A percentile compares a stretch with the other conserved stretches of the same genome.
Evolutionary conservation across 92 coral and sea anemone genomes (phyloP).

Genomic region (Parazoanthus atlanticus): DNA sequence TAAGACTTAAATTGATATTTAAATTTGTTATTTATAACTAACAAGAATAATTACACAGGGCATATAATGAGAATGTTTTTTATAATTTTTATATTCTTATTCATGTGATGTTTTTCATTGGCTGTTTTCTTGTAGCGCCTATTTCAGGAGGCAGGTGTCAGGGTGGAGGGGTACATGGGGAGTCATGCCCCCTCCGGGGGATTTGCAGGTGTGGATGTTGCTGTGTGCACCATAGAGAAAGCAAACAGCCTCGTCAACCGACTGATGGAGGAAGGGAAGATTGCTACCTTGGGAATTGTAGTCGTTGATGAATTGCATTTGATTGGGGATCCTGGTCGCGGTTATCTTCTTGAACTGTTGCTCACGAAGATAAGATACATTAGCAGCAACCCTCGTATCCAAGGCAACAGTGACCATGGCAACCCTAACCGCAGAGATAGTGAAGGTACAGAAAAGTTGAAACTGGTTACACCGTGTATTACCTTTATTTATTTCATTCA

Average conservation of each 20-base stretch:
- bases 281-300: constrained; percentile 79
- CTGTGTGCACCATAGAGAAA: constrained; percentile 98
- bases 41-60: neutral
- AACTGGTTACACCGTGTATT: neutral
- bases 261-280: constrained; percentile 86
- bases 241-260: constrained; percentile 95
- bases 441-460: constrained; percentile 5
- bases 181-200: constrained; percentile 93
- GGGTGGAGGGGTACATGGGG: constrained; percentile 99
- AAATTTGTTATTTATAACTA: too few relatives aligned
- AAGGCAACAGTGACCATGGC: constrained; percentile 24
- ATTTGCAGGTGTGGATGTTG: constrained; percentile 82
- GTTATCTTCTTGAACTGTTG: constrained; percentile 93
- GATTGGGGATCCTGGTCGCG: constrained; percentile 92
- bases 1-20: too few relatives aligned
- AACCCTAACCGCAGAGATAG: constrained; percentile 4
- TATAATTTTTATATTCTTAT: too few relatives aligned
- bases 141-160: constrained; percentile 93
- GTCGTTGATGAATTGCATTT: constrained; percentile 97
- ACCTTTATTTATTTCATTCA: neutral
- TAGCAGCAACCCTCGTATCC: constrained; percentile 43
- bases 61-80: neutral
- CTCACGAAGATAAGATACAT: constrained; percentile 90
- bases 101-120: neutral
- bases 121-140: constrained; percentile 66